phyloP scores from a whole-genome alignment of 2,113 vertebrate species.

The Peromyscus polionotus region DNA sequence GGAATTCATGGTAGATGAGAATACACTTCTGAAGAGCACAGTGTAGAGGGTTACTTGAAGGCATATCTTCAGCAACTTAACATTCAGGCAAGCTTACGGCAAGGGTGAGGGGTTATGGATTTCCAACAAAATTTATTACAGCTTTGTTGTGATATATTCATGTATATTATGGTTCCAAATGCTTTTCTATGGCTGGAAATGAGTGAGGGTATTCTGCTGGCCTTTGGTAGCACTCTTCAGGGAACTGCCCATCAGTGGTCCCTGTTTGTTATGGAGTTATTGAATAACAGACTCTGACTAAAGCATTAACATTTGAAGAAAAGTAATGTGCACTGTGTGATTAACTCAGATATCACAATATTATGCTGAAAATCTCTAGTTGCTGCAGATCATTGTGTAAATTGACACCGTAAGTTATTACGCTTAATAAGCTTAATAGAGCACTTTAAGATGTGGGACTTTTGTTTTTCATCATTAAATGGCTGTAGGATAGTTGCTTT shows the following conservation, averaged over 20 bases:
- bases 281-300: not conserved
- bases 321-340: not conserved
- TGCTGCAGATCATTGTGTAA: slow-evolving; percentile 13
- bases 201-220: not conserved
- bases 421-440: slow-evolving; percentile 71
- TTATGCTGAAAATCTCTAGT: slow-evolving; percentile 33
- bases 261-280: not conserved
- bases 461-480: slow-evolving; percentile 58
- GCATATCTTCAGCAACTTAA: not conserved
- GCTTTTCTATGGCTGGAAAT: not conserved
- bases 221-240: not conserved
- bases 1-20: not conserved
- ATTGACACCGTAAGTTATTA: not conserved
- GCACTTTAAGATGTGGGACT: slow-evolving; percentile 54
- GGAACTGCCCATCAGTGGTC: not conserved
- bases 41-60: not conserved
- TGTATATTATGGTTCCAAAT: not conserved
- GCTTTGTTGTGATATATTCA: not conserved
- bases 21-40: not conserved
- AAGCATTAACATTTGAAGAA: slow-evolving; percentile 20
- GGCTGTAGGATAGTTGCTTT: slow-evolving; percentile 64
- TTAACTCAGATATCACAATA: not conserved
- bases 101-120: not conserved
- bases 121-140: not conserved
- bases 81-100: not conserved